A percentile compares a stretch with the other conserved stretches of the same genome.
phyloP scores from a whole-genome alignment of 2,113 vertebrate genomes.

The Periophthalmus modestus region DNA sequence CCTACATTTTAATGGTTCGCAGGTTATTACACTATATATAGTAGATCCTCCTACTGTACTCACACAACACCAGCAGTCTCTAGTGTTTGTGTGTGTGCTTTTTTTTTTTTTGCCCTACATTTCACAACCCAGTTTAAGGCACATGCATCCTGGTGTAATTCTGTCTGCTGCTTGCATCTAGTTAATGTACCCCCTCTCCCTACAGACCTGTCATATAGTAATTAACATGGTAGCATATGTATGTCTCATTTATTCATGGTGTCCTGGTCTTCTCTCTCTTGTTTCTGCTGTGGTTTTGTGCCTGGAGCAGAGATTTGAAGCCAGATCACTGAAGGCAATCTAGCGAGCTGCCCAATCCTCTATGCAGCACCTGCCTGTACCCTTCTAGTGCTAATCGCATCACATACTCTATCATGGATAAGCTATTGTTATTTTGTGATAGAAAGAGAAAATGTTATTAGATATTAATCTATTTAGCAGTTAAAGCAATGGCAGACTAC shows the following conservation, averaged over 20 bases:
- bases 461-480: not conserved
- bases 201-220: not conserved
- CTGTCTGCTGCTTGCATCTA: conserved; percentile 6
- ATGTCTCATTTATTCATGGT: conserved; percentile 39
- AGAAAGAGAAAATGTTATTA: not conserved
- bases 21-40: not conserved
- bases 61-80: not conserved
- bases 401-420: not conserved
- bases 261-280: not conserved
- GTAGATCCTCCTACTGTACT: not conserved
- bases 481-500: not conserved
- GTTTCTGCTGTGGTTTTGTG: conserved; percentile 20
- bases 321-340: conserved; percentile 29
- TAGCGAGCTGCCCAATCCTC: conserved; percentile 9
- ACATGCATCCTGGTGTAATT: conserved; percentile 4
- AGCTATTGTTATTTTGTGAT: not conserved
- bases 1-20: not conserved
- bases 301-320: conserved; percentile 38
- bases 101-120: conserved; percentile 25
- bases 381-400: not conserved
- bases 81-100: not conserved
- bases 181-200: not conserved
- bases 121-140: conserved; percentile 13
- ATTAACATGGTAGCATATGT: conserved; percentile 11
- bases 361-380: not conserved